Conservation (phyloP, 1,140 invertebrate genomes). For the Ceratitis capitata region DNA sequence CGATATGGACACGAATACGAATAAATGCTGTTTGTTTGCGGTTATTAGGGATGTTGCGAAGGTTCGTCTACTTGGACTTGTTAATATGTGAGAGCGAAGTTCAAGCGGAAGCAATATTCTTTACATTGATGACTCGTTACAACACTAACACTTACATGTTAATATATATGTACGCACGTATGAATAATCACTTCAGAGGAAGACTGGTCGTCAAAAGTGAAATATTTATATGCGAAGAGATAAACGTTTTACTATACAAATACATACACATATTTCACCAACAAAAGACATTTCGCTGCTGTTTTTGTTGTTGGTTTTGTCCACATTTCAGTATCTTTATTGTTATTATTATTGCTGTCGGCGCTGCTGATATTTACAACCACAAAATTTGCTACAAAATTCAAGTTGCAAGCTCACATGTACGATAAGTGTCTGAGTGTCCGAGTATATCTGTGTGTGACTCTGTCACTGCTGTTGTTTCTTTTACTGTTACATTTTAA, state of each 20-base stretch:
- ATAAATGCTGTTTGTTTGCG: too few species aligned
- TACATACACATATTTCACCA: not conserved
- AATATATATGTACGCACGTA: not conserved
- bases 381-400: not conserved
- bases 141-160: not conserved
- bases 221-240: not conserved
- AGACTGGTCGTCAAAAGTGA: not conserved
- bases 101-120: too few species aligned
- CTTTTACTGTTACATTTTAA: constrained; percentile 2
- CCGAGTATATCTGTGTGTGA: too few species aligned
- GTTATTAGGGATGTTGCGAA: too few species aligned
- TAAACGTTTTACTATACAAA: not conserved
- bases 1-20: not conserved
- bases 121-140: too few species aligned
- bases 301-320: not conserved
- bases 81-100: too few species aligned
- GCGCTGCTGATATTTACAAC: constrained; percentile 2
- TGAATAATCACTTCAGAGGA: too few species aligned
- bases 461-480: not conserved
- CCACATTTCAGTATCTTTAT: not conserved
- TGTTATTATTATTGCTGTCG: not conserved
- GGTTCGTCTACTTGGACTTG: too few species aligned
- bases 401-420: not conserved
- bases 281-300: not conserved
- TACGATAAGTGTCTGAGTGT: not conserved